phyloP scores from a whole-genome alignment of 2,113 vertebrate genomes.

The Phalacrocorax pelagicus region DNA sequence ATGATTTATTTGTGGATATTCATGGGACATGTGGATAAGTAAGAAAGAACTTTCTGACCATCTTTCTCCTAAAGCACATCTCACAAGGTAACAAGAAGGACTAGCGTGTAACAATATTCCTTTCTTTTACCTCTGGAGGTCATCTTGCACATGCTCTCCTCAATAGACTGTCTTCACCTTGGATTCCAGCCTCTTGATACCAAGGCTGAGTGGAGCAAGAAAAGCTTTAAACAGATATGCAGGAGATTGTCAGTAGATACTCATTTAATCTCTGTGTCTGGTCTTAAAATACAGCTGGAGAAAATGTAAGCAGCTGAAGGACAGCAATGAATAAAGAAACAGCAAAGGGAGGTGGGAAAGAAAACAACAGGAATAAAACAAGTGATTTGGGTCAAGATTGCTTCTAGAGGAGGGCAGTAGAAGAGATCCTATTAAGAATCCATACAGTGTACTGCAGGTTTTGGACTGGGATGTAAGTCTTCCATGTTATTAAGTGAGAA shows the following conservation, averaged over 20 bases:
- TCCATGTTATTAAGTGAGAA: neutral
- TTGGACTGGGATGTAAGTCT: neutral
- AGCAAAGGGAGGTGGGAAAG: neutral
- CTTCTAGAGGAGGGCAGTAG: neutral
- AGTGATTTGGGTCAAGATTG: neutral
- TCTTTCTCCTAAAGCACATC: neutral
- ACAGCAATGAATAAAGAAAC: neutral
- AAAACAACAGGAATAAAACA: neutral
- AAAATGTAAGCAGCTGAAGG: neutral
- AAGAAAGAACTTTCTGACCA: neutral
- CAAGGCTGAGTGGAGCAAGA: neutral
- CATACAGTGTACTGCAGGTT: neutral
- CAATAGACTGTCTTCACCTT: neutral
- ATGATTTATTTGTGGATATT: neutral
- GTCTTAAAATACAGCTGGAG: neutral
- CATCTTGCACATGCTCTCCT: neutral
- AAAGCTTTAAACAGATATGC: neutral
- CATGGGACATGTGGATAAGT: neutral
- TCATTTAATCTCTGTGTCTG: neutral
- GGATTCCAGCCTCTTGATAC: neutral
- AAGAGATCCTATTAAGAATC: neutral
- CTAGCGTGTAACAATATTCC: neutral
- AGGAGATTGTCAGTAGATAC: neutral
- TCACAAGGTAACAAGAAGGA: neutral
- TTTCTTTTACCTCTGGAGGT: neutral